Evolutionary conservation across 1,140 invertebrate species (phyloP), one percentile per base, ranked within the genome.

Genomic region (Lamellibrachia luymesi): DNA sequence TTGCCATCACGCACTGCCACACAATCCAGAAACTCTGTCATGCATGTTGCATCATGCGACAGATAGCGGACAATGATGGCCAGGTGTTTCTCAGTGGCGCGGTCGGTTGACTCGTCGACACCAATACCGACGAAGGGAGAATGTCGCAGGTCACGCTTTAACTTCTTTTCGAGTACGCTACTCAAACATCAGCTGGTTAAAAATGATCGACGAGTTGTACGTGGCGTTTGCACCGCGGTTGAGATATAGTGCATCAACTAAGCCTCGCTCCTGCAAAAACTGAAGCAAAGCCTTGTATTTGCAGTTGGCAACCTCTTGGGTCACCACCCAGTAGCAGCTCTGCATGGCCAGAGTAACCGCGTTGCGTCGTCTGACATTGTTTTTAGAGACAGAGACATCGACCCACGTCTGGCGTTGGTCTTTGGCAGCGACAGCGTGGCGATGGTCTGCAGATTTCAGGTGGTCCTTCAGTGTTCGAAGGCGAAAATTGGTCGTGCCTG

Each of bases 101-200:
- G 4, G 38, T 93, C 92, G 2, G 92, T 89, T 13, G 92, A 93
- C 38, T 93, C 92, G 38, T 93, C 92, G 49, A 93, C 10, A 2
- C 56, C 17, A 10, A 93, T 93, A 2, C 25, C 89, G 64, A 93
- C 22, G 92, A 93, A 93, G 5, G 89, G 92, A 2, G 49, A 38
- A 2, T 38, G n/a, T n/a, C 25, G 5, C 38, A 89, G 10, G 4
- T 89, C 17, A 2, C 10, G 6, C 56, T 49, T 50, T 25, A 89
- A 25, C 56, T 93, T 93, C 17, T 7, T n/a, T 38, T 93, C 92
- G n/a, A 92, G 4, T 13, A 92, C 50, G 8, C 27, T 13, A 22
- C 50, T 92, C 52, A 52, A n/a, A 10, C 92, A 56, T 5, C 50
- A 92, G 27, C 5, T 92, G 2, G 50, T 92, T 92, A 50, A 92